Evolutionary conservation across 2,888 invertebrate species (phyloP).

Genomic region (Pycnomerus fuliginosus): DNA sequence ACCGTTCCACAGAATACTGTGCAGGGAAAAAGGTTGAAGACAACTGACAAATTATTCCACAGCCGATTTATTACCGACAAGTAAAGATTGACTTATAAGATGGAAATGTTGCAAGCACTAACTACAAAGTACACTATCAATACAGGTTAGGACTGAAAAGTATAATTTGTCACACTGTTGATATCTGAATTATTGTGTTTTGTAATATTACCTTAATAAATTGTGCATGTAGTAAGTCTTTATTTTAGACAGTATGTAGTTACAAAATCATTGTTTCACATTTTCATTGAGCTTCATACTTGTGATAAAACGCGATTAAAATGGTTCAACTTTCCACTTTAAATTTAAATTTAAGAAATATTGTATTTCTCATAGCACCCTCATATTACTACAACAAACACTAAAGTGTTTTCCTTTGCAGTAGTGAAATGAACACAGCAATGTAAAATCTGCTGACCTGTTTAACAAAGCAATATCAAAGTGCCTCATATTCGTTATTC

Average conservation of each 20-base stretch:
- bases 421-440: slow-evolving; percentile 22
- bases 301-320: slow-evolving; percentile 24
- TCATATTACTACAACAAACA: slow-evolving; percentile 19
- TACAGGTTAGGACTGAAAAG: slow-evolving; percentile 23
- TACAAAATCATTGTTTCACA: slow-evolving; percentile 13
- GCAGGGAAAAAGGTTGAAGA: too few relatives aligned
- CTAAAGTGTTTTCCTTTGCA: too few relatives aligned
- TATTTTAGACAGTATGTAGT: slow-evolving; percentile 11
- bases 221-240: slow-evolving; percentile 23
- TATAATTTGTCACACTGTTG: slow-evolving; percentile 21
- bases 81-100: slow-evolving; percentile 21
- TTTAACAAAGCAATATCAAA: too few relatives aligned
- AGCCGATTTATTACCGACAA: slow-evolving; percentile 24
- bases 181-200: slow-evolving; percentile 20
- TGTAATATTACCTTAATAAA: slow-evolving; percentile 16
- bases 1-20: too few relatives aligned
- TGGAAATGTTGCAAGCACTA: slow-evolving; percentile 22
- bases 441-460: too few relatives aligned
- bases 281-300: slow-evolving; percentile 31
- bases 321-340: slow-evolving; percentile 10
- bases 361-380: slow-evolving; percentile 19
- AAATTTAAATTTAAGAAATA: slow-evolving; percentile 17
- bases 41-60: slow-evolving; percentile 20
- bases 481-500: too few relatives aligned
- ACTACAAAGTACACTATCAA: slow-evolving; percentile 24